Evolutionary conservation across 2,113 vertebrate species (phyloP).

Genomic region (Rousettus leschenaultii): DNA sequence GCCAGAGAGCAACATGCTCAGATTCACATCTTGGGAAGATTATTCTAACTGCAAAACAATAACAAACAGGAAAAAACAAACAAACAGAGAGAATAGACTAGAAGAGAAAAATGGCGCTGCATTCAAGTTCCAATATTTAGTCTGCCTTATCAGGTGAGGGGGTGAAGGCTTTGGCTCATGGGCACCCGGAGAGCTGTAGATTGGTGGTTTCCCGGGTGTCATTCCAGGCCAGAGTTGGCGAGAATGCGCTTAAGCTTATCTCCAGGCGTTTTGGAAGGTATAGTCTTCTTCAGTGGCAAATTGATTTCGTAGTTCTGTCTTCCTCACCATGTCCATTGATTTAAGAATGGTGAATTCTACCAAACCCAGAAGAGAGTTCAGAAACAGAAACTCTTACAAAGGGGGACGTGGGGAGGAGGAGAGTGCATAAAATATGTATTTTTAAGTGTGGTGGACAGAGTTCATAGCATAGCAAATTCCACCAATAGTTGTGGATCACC

Average conservation of each 20-base stretch:
- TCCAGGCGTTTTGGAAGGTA: neutral
- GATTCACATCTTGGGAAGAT: neutral
- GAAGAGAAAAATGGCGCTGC: neutral
- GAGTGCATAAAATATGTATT: fast-evolving
- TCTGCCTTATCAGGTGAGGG: neutral
- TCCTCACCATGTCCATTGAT: neutral
- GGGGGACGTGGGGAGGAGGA: neutral
- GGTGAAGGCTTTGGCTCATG: neutral
- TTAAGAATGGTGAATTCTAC: neutral
- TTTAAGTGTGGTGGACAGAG: neutral
- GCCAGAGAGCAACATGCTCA: neutral
- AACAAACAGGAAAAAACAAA: too few species aligned
- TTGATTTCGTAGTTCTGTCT: neutral
- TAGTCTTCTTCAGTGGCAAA: neutral
- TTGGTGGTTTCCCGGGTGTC: neutral
- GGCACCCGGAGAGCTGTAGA: neutral
- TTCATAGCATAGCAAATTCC: fast-evolving
- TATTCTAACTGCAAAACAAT: neutral
- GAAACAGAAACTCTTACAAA: neutral
- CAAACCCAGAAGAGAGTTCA: neutral
- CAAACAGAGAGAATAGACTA: neutral
- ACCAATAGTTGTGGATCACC: neutral
- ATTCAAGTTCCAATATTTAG: neutral
- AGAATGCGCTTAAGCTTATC: too few species aligned
- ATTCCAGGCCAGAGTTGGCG: neutral